These are phyloP conservation scores for Chiloscyllium punctatum DNA, from an alignment of 2,797 vertebrate genomes.

Conservation along the genomic window DNA sequence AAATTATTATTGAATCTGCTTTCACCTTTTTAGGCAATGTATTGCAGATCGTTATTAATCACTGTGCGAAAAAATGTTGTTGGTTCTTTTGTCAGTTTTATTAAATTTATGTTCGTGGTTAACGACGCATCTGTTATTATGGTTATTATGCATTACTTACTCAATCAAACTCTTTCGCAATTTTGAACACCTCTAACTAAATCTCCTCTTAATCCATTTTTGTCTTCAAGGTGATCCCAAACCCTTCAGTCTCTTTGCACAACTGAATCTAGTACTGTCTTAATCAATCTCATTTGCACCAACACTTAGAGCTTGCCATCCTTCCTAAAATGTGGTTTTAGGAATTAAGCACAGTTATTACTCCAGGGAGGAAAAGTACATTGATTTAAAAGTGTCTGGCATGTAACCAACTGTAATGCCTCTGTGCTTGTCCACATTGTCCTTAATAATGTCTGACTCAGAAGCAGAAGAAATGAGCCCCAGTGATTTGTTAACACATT, in stretches of 20 bases:
- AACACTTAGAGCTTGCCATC: background rate
- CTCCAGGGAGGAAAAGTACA: background rate
- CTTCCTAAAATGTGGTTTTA: background rate
- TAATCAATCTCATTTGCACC: background rate
- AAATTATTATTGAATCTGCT: background rate
- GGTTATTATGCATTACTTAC: background rate
- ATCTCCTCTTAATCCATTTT: background rate
- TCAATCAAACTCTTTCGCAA: background rate
- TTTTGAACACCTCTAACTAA: background rate
- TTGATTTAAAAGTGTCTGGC: conserved; percentile 5
- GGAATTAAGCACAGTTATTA: background rate
- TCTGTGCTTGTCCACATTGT: background rate
- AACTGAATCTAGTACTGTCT: background rate
- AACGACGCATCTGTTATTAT: background rate
- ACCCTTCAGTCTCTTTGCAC: background rate
- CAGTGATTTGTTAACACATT: background rate
- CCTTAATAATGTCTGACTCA: background rate
- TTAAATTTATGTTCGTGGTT: background rate
- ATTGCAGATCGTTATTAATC: background rate
- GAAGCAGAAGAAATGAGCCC: background rate
- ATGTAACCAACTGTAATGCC: background rate
- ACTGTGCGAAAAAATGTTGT: background rate
- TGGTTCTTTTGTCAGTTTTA: background rate
- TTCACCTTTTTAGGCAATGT: background rate
- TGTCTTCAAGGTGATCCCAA: background rate